A percentile compares a stretch with the other conserved stretches of the same genome.
phyloP scores from a whole-genome alignment of 2,888 invertebrate genomes.

The Eupithecia subumbrata region DNA sequence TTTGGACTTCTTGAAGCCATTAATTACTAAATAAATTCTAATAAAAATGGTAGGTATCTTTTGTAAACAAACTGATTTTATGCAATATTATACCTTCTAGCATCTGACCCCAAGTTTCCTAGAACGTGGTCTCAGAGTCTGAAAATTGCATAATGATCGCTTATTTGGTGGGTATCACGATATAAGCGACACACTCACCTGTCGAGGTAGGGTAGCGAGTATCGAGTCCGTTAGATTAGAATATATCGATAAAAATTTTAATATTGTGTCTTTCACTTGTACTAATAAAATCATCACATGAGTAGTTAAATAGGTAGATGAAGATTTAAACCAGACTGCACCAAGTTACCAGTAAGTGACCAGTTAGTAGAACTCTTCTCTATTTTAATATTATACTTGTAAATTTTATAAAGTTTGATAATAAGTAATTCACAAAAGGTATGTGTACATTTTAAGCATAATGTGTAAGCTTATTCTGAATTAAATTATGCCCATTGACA shows the following conservation, averaged over 20 bases:
- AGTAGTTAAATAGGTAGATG: no score
- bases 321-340: no score
- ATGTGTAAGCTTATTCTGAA: background rate
- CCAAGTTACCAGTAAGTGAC: no score
- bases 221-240: background rate
- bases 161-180: constrained; percentile 66
- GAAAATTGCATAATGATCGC: constrained; percentile 78
- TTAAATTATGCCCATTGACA: constrained; percentile 23
- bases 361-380: no score
- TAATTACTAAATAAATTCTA: no score
- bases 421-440: background rate
- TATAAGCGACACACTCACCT: constrained; percentile 52
- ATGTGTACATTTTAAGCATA: background rate
- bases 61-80: constrained; percentile 29
- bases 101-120: constrained; percentile 53
- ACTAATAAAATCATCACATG: background rate
- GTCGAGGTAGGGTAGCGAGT: constrained; percentile 18
- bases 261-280: background rate
- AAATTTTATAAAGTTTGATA: background rate
- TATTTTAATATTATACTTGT: no score
- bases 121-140: constrained; percentile 54
- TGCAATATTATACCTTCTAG: constrained; percentile 31
- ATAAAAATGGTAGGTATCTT: background rate
- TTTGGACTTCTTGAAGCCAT: no score
- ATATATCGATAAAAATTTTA: background rate